Evolutionary conservation across 2,113 vertebrate genomes (phyloP), one percentile per base, ranked within the genome.

Genomic region (Rousettus leschenaultii): DNA sequence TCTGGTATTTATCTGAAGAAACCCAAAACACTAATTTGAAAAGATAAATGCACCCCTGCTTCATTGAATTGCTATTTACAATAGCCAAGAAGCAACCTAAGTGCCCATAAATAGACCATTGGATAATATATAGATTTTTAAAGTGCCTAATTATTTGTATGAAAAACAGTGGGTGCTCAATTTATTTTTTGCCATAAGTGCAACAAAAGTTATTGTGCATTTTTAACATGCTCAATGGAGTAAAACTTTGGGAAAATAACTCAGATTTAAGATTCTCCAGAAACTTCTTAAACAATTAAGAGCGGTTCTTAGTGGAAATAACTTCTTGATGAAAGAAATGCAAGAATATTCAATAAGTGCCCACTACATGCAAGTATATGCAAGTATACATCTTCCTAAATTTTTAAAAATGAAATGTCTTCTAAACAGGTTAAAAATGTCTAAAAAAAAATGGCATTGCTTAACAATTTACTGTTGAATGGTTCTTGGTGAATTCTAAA

Each of bases 321-420:
- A 74, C 26, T 84, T 91, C 51, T 84, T 61, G n/a, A 80, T 73
- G 30, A 91, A 91, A 84, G 70, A 93, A 73, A 74, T 91, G 68
- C 2, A 91, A 94, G 38, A 38, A 33, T 51, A 89, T 9, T 87
- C 33, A 82, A 8, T n/a, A 86, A 84, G 12, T 18, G 4, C 48
- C 2, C 33, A 4, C 2, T 22, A 10, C 3, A 14, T 35, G 22
- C 2, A 66, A 53, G 14, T 9, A 8, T 63, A 71, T 9, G 0
- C 13, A 91, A n/a, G 7, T 51, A 38, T 59, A 13, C 13, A 14
- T 88, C 43, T 91, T 75, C 5, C 30, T 38, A 86, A 78, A 43
- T 57, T 21, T 77, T 97, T 14, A 40, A 90, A 88, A 63, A 68
- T 63, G 33, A 55, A 95, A 63, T 55, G 19, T 59, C 38, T 92